A percentile compares a stretch with the other conserved stretches of the same genome.
These are phyloP conservation scores for Calliscelio sp. DNA, from an alignment of 2,888 invertebrate genomes.

Conservation along the genomic window DNA sequence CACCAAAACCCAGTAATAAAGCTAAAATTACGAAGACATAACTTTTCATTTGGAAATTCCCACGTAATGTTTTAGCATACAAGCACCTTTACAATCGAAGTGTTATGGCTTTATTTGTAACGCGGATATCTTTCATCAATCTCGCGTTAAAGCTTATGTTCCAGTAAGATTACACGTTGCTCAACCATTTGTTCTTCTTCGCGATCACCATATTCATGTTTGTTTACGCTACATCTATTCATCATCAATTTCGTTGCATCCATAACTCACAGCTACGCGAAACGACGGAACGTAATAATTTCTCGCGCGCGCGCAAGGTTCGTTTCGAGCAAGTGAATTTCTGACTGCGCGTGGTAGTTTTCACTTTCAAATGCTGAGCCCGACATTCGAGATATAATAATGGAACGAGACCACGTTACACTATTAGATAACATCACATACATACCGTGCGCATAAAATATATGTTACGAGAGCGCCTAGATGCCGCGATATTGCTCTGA, in stretches of 20 bases:
- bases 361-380: slow-evolving; percentile 62
- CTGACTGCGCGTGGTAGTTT: slow-evolving; percentile 40
- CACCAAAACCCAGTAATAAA: no score
- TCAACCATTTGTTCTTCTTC: slow-evolving; percentile 51
- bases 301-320: slow-evolving; percentile 8
- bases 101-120: slow-evolving; percentile 41
- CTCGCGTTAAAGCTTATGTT: slow-evolving; percentile 29
- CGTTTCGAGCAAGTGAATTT: slow-evolving; percentile 52
- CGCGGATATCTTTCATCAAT: slow-evolving; percentile 48
- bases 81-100: slow-evolving; percentile 27
- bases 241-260: slow-evolving; percentile 53
- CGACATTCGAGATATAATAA: slow-evolving; percentile 58
- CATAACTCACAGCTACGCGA: slow-evolving; percentile 41
- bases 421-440: slow-evolving; percentile 62
- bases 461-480: slow-evolving; percentile 64
- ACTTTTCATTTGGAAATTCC: slow-evolving; percentile 18
- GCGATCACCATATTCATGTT: slow-evolving; percentile 46
- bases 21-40: not conserved
- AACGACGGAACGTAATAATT: slow-evolving; percentile 43
- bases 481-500: slow-evolving; percentile 45
- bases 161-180: slow-evolving; percentile 49
- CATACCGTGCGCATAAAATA: slow-evolving; percentile 63
- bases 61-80: not conserved
- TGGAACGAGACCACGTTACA: slow-evolving; percentile 51
- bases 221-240: slow-evolving; percentile 39